These are phyloP conservation scores for Palythoa heliodiscus DNA, from an alignment of 92 coral and sea anemone genomes.

Conservation along the genomic window DNA sequence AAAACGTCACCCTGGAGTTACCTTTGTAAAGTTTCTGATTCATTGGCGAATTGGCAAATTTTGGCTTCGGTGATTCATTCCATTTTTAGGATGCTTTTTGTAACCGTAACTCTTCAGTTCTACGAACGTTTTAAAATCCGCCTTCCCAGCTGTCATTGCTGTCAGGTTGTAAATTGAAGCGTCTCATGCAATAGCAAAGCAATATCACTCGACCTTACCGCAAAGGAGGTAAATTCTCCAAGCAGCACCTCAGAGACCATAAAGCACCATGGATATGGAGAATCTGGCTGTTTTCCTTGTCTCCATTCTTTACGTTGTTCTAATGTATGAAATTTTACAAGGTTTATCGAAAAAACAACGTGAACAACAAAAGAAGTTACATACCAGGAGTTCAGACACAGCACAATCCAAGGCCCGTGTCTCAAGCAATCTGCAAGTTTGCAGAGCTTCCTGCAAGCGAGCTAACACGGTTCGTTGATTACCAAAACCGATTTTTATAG, in stretches of 20 bases:
- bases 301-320: neutral
- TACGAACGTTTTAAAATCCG: too few species aligned
- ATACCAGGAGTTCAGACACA: neutral
- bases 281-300: neutral
- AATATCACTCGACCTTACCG: too few species aligned
- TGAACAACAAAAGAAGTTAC: neutral
- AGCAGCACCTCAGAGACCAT: neutral
- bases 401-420: neutral
- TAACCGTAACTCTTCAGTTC: too few species aligned
- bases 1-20: too few species aligned
- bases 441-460: neutral
- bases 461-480: neutral
- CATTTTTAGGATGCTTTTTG: too few species aligned
- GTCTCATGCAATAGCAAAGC: too few species aligned
- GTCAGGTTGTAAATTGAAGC: too few species aligned
- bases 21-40: too few species aligned
- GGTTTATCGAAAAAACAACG: neutral
- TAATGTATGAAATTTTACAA: neutral
- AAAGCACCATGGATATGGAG: neutral
- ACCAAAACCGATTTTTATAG: neutral
- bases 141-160: too few species aligned
- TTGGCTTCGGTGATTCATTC: too few species aligned
- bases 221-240: neutral
- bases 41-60: too few species aligned
- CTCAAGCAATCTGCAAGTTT: too few species aligned